Conservation (phyloP, 2,113 vertebrate species). For the Blennius ocellaris region DNA sequence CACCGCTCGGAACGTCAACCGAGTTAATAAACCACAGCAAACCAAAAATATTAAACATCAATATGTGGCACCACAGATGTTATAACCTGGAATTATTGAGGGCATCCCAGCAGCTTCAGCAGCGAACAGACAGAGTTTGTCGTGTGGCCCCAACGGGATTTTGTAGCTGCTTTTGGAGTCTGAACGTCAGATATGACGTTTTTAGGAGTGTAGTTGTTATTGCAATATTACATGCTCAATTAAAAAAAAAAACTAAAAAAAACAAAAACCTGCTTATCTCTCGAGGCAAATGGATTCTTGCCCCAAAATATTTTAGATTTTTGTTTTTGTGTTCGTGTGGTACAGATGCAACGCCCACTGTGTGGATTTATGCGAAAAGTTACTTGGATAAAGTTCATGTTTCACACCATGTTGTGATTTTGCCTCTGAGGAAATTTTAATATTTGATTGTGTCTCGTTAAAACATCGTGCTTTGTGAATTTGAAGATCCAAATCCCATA, state of each 20-base stretch:
- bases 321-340: background rate
- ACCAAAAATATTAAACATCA: constrained; percentile 55
- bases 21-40: constrained; percentile 64
- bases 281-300: background rate
- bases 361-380: background rate
- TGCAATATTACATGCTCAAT: constrained; percentile 12
- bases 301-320: background rate
- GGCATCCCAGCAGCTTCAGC: constrained; percentile 14
- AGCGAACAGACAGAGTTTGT: constrained; percentile 8
- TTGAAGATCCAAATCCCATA: constrained; percentile 6
- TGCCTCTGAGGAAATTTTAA: constrained; percentile 22
- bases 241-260: background rate
- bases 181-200: constrained; percentile 22
- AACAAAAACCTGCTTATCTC: background rate
- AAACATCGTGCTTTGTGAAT: background rate
- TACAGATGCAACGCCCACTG: background rate
- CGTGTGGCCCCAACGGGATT: constrained; percentile 30
- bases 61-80: constrained; percentile 34
- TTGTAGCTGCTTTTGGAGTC: constrained; percentile 17
- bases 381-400: constrained; percentile 8
- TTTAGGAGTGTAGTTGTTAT: background rate
- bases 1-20: constrained; percentile 29
- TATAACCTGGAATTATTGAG: constrained; percentile 36
- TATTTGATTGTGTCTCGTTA: background rate
- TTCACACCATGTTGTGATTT: constrained; percentile 3